phyloP scores from a whole-genome alignment of 92 coral and sea anemone species.

The Siderastrea radians region DNA sequence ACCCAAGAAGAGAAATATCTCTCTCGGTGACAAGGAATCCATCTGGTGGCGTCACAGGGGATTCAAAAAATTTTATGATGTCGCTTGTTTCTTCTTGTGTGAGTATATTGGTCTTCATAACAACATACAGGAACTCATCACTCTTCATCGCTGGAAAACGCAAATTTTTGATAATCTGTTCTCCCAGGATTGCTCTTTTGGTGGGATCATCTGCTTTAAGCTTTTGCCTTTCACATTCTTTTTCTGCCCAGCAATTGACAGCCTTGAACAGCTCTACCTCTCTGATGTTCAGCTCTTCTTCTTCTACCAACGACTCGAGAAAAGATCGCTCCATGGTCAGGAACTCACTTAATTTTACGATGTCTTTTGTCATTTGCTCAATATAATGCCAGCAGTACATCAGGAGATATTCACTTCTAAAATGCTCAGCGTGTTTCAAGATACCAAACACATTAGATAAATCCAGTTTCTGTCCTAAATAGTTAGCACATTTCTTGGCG shows the following conservation, averaged over 20 bases:
- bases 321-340: slow-evolving; percentile 26
- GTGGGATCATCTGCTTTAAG: neutral
- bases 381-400: slow-evolving; percentile 44
- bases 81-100: no score
- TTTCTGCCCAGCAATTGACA: slow-evolving; percentile 36
- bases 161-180: neutral
- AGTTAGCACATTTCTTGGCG: slow-evolving; percentile 22
- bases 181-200: slow-evolving; percentile 19
- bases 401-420: slow-evolving; percentile 35
- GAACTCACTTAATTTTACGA: slow-evolving; percentile 26
- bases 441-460: slow-evolving; percentile 34
- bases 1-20: neutral
- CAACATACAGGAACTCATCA: slow-evolving; percentile 7
- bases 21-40: neutral
- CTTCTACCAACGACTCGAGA: slow-evolving; percentile 21
- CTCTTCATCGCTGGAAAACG: slow-evolving; percentile 2
- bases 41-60: neutral
- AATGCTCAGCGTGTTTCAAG: slow-evolving; percentile 30
- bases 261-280: slow-evolving; percentile 48
- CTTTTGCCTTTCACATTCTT: neutral
- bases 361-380: slow-evolving; percentile 34
- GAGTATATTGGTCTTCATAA: neutral
- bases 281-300: slow-evolving; percentile 43
- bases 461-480: slow-evolving; percentile 38
- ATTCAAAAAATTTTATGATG: neutral